phyloP scores from a whole-genome alignment of 2,888 invertebrate species.

The Fragum fragum region DNA sequence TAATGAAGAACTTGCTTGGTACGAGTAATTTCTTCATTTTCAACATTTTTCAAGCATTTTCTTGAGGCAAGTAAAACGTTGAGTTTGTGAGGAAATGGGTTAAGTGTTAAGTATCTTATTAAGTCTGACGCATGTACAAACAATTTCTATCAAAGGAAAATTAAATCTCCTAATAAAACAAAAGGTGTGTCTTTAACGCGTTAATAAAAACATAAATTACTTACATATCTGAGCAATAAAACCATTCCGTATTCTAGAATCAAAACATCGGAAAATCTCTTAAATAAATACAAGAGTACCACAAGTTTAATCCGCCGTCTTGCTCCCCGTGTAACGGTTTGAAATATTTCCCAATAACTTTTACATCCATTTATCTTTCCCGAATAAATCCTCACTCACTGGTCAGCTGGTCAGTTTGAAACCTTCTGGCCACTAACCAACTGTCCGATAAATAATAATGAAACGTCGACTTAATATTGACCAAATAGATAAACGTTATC shows the following conservation, averaged over 20 bases:
- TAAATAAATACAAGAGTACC: background rate
- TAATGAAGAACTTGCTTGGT: too few species aligned
- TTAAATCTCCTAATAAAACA: background rate
- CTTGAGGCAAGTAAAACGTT: too few species aligned
- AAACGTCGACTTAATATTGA: background rate
- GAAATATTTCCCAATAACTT: slow-evolving; percentile 3
- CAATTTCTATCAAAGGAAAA: background rate
- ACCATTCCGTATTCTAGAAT: background rate
- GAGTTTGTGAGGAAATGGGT: too few species aligned
- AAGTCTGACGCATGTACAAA: background rate
- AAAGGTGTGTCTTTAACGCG: slow-evolving; percentile 4
- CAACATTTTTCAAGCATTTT: too few species aligned
- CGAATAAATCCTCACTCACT: background rate
- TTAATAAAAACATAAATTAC: slow-evolving; percentile 4
- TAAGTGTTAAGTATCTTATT: too few species aligned
- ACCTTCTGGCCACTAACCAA: background rate
- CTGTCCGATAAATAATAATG: slow-evolving; percentile 3
- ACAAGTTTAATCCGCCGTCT: background rate
- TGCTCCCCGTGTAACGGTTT: background rate
- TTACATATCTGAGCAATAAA: background rate
- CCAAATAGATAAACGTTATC: background rate
- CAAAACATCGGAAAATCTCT: background rate
- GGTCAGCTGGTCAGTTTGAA: background rate
- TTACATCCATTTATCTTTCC: slow-evolving; percentile 6
- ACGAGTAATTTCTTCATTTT: too few species aligned